phyloP scores from a whole-genome alignment of 2,888 invertebrate genomes.

The Dastarcus helophoroides region DNA sequence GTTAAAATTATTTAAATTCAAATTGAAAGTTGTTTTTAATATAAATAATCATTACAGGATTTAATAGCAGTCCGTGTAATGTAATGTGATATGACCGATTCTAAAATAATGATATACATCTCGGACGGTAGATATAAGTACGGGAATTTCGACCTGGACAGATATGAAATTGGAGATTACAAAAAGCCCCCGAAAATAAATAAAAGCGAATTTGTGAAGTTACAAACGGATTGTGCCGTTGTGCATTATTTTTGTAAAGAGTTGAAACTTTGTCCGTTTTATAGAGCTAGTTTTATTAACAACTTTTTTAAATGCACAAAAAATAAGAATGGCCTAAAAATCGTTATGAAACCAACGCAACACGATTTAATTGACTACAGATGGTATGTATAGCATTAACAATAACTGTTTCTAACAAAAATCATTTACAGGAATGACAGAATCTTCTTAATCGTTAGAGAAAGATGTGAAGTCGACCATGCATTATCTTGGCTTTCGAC shows the following conservation, averaged over 20 bases:
- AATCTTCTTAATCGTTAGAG: constrained; percentile 42
- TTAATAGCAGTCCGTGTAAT: no score
- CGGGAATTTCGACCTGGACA: constrained; percentile 10
- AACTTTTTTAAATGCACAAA: constrained; percentile 3
- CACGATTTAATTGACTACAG: constrained; percentile 56
- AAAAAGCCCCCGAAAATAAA: constrained; percentile 5
- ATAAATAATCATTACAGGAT: no score
- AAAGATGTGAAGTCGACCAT: constrained; percentile 65
- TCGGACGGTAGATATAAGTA: constrained; percentile 12
- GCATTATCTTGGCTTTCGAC: constrained; percentile 93
- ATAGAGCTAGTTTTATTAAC: constrained; percentile 18
- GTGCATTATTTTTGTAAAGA: constrained; percentile 29
- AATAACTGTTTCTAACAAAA: background rate
- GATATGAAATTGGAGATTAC: constrained; percentile 5
- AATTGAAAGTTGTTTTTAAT: no score
- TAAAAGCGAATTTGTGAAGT: constrained; percentile 6
- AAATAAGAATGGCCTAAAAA: constrained; percentile 4
- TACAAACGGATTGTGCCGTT: constrained; percentile 24
- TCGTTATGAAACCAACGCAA: constrained; percentile 28
- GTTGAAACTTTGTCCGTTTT: constrained; percentile 21
- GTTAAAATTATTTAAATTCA: no score
- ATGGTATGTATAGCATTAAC: constrained; percentile 39
- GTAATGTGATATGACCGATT: no score
- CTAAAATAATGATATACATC: no score
- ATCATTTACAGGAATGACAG: constrained; percentile 40